These are phyloP conservation scores for Stichopus chloronotus DNA, from an alignment of 35 echinoderm and acorn worm species.

Conservation along the genomic window DNA sequence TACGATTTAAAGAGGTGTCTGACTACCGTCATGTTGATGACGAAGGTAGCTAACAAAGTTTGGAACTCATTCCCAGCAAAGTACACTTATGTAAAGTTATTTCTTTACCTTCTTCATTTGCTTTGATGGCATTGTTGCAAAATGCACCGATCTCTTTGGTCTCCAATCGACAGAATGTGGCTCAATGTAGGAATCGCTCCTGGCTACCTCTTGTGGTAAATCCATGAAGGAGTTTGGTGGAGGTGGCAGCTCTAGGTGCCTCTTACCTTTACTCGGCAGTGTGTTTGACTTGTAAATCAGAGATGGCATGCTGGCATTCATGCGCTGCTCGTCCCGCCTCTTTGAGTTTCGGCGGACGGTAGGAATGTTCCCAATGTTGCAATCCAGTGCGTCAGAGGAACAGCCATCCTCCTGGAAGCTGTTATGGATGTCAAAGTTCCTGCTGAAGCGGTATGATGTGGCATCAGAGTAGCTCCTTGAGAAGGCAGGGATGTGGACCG, in stretches of 20 bases:
- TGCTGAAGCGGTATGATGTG: not conserved
- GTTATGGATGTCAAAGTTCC: constrained; percentile 47
- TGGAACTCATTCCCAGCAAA: not conserved
- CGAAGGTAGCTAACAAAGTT: no score
- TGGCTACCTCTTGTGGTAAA: not conserved
- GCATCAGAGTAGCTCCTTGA: constrained; percentile 49
- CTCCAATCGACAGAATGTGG: not conserved
- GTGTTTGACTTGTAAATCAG: constrained; percentile 36
- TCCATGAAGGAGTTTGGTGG: constrained; percentile 39
- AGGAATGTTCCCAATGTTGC: not conserved
- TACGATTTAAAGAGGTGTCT: no score
- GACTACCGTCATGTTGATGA: no score
- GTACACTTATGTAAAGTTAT: not conserved
- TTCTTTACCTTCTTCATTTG: constrained; percentile 55
- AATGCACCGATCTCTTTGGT: constrained; percentile 19
- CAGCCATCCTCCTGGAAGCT: constrained; percentile 17
- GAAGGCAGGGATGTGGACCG: not conserved
- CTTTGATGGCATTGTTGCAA: constrained; percentile 18
- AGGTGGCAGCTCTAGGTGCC: constrained; percentile 9
- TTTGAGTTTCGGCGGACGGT: not conserved
- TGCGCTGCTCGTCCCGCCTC: not conserved
- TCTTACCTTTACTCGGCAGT: constrained; percentile 19
- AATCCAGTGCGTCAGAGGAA: not conserved
- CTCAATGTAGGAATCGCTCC: not conserved
- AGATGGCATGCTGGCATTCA: constrained; percentile 46